phyloP scores from a whole-genome alignment of 2,888 invertebrate species.

The Drosophila pseudotalamancana region DNA sequence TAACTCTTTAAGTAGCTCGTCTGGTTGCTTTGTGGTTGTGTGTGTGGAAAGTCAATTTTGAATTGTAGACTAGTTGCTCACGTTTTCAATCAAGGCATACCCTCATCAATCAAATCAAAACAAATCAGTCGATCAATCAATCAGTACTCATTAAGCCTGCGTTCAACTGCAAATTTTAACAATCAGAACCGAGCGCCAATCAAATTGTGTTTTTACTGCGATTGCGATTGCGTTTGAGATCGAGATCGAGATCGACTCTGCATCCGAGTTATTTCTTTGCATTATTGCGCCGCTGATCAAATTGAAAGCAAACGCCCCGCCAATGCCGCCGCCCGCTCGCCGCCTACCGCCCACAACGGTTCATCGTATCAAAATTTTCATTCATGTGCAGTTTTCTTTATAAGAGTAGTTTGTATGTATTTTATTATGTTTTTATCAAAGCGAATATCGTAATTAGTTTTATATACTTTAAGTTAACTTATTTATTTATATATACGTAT shows the following conservation, averaged over 20 bases:
- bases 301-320: conserved; percentile 33
- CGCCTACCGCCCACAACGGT: conserved; percentile 23
- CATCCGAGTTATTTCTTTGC: conserved; percentile 44
- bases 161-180: conserved; percentile 51
- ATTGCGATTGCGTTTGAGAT: conserved; percentile 48
- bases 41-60: conserved; percentile 5
- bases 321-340: conserved; percentile 22
- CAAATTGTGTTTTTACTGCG: conserved; percentile 30
- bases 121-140: conserved; percentile 61
- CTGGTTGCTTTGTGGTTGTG: conserved; percentile 39
- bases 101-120: conserved; percentile 41
- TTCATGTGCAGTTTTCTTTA: conserved; percentile 33
- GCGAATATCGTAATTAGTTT: conserved; percentile 25
- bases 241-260: conserved; percentile 41
- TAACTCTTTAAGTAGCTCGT: not conserved
- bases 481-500: conserved; percentile 25
- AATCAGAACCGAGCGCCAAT: conserved; percentile 41
- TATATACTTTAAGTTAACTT: conserved; percentile 44
- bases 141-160: conserved; percentile 62
- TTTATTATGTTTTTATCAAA: conserved; percentile 42
- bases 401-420: conserved; percentile 46
- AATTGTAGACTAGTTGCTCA: conserved; percentile 40
- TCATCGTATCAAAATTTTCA: conserved; percentile 43
- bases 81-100: conserved; percentile 19
- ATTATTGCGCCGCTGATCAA: conserved; percentile 41